Evolutionary conservation across 2,113 vertebrate genomes (phyloP).

Genomic region (Ellobius talpinus): DNA sequence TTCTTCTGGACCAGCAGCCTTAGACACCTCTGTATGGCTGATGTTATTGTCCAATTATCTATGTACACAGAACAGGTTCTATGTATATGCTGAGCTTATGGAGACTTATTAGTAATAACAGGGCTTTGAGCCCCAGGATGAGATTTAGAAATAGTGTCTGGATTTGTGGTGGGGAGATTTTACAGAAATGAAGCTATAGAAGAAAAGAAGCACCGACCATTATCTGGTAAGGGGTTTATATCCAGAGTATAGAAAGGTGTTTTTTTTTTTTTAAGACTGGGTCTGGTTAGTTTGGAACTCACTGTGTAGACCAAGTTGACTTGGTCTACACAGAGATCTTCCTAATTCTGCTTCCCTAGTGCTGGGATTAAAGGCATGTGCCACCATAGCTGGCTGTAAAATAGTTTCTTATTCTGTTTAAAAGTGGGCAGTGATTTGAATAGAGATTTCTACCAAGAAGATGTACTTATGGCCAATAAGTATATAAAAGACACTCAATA

Average conservation of each 20-base stretch:
- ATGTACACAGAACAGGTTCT: background rate
- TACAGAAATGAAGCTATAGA: background rate
- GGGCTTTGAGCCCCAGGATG: background rate
- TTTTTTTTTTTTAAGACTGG: background rate
- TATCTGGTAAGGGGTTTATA: background rate
- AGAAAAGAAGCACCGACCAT: background rate
- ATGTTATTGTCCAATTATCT: too few species aligned
- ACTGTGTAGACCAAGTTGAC: background rate
- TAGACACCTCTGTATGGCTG: too few species aligned
- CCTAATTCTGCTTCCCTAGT: background rate
- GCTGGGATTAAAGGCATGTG: background rate
- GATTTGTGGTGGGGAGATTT: background rate
- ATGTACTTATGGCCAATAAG: background rate
- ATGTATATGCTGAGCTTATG: background rate
- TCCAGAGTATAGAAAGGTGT: background rate
- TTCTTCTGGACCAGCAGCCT: background rate
- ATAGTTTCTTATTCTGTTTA: background rate
- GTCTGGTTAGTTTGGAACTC: background rate
- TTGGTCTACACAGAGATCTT: background rate
- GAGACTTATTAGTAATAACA: background rate
- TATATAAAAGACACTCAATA: background rate
- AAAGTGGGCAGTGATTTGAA: slow-evolving; percentile 45
- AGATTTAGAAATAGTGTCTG: background rate
- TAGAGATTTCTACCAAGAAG: slow-evolving; percentile 41
- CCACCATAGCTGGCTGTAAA: background rate